These are phyloP conservation scores for Tachycineta bicolor DNA, from an alignment of 2,113 vertebrate species.

Conservation along the genomic window DNA sequence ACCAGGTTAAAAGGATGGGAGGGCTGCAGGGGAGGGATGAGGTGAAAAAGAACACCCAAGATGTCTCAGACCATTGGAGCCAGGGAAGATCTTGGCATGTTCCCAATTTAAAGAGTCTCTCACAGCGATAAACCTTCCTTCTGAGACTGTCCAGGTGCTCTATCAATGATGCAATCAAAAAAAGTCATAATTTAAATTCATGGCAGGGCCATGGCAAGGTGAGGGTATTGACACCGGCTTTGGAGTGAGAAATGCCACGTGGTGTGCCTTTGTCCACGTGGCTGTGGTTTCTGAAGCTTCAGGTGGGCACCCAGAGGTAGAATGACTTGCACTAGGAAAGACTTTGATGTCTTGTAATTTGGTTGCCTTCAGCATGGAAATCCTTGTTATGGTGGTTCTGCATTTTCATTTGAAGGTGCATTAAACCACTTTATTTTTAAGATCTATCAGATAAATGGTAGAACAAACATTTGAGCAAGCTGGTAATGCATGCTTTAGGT, in stretches of 20 bases:
- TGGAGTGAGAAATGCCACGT: rapidly evolving
- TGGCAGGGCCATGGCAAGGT: not conserved
- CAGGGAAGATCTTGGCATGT: not conserved
- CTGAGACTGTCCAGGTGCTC: not conserved
- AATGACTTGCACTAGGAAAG: not conserved
- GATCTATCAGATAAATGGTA: constrained; percentile 23
- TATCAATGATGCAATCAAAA: not conserved
- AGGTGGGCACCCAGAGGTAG: not conserved
- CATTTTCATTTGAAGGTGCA: not conserved
- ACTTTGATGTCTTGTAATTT: not conserved
- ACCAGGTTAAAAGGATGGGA: not conserved
- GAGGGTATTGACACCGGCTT: not conserved
- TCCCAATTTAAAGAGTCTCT: not conserved
- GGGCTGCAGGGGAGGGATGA: not conserved
- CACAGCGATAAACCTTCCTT: not conserved
- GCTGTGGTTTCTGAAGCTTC: not conserved
- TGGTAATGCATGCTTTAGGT: constrained; percentile 2
- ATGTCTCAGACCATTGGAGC: not conserved
- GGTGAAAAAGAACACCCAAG: not conserved
- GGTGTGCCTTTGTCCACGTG: not conserved
- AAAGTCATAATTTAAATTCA: not conserved
- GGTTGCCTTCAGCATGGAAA: not conserved
- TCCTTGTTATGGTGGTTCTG: not conserved
- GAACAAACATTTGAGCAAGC: not conserved
- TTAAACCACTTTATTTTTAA: constrained; percentile 23